These are phyloP conservation scores for Seriola dumerili DNA, from an alignment of 2,113 vertebrate species.

Conservation along the genomic window DNA sequence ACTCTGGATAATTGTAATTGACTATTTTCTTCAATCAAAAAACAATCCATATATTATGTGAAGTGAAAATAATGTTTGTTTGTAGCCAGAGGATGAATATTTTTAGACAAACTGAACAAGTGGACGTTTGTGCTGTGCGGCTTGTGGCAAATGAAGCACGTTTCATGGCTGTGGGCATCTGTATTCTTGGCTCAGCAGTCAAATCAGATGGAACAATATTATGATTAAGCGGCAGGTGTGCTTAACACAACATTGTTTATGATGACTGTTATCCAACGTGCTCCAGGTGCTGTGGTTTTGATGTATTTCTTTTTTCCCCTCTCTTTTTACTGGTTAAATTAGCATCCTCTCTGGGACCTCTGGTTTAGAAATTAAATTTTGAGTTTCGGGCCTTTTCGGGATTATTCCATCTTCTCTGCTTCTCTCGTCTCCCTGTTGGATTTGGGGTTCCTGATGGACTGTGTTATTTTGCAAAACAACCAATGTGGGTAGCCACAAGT, in stretches of 20 bases:
- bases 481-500: neutral
- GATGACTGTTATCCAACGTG: constrained; percentile 16
- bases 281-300: constrained; percentile 27
- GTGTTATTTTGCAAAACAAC: neutral
- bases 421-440: constrained; percentile 3
- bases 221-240: constrained; percentile 26
- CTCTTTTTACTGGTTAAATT: neutral
- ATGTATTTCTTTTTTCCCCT: neutral
- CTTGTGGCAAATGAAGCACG: neutral
- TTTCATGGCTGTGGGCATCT: constrained; percentile 6
- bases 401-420: constrained; percentile 10
- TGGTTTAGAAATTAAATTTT: constrained; percentile 13
- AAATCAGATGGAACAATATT: constrained; percentile 23
- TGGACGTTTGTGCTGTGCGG: neutral
- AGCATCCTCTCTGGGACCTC: neutral
- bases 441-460: constrained; percentile 16
- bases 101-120: neutral
- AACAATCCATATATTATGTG: neutral
- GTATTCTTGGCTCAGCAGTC: neutral
- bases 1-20: neutral
- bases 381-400: neutral
- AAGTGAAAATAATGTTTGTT: neutral
- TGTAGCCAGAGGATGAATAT: neutral
- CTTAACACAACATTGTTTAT: constrained; percentile 29
- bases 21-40: neutral